A percentile compares a stretch with the other conserved stretches of the same genome.
These are phyloP conservation scores for Paedocypris micromegethes DNA, from an alignment of 2,797 vertebrate species.

Conservation along the genomic window DNA sequence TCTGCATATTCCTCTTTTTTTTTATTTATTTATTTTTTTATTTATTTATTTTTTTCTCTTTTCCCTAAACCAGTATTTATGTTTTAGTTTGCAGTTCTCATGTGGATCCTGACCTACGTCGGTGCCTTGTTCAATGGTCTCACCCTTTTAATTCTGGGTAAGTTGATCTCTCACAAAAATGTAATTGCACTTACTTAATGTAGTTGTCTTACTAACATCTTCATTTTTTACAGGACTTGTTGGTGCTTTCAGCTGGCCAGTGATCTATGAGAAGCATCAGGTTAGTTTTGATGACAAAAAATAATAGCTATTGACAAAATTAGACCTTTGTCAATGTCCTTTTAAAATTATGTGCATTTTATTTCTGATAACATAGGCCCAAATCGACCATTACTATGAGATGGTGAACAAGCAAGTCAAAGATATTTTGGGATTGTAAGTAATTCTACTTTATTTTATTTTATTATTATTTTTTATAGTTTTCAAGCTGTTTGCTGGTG, in stretches of 20 bases:
- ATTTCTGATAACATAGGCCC: constrained; percentile 59
- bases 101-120: constrained; percentile 77
- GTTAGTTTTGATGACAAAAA: constrained; percentile 49
- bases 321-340: too few species aligned
- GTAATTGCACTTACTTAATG: too few species aligned
- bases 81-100: constrained; percentile 67
- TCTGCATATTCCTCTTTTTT: too few species aligned
- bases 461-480: too few species aligned
- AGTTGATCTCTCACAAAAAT: constrained; percentile 28
- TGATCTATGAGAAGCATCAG: constrained; percentile 85
- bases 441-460: constrained; percentile 23
- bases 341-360: neutral
- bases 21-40: too few species aligned
- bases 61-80: too few species aligned
- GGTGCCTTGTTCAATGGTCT: constrained; percentile 75
- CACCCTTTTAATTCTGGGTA: constrained; percentile 76
- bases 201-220: too few species aligned
- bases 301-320: too few species aligned
- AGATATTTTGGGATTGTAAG: constrained; percentile 77
- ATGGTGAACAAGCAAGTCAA: constrained; percentile 76
- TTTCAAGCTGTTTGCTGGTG: too few species aligned
- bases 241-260: constrained; percentile 78
- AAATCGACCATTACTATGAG: constrained; percentile 79
- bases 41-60: neutral
- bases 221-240: constrained; percentile 62